A percentile compares a stretch with the other conserved stretches of the same genome.
Conservation (phyloP, 2,113 vertebrate genomes). For the Struthio camelus region DNA sequence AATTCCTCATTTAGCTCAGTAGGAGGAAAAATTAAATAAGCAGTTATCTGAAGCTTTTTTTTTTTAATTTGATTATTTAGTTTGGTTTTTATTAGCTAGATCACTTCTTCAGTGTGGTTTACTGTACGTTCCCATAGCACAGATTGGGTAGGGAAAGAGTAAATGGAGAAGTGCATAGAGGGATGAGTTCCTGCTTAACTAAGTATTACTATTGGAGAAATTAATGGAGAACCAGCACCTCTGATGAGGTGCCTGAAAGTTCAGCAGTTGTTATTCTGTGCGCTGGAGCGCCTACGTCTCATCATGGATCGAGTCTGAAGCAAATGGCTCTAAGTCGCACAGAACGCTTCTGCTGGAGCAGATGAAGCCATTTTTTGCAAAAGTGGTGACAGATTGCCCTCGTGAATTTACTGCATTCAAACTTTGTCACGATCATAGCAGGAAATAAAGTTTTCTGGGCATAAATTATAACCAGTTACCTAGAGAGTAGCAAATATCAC, state of each 20-base stretch:
- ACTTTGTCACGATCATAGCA: neutral
- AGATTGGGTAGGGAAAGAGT: neutral
- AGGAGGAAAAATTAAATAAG: neutral
- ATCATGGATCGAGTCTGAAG: neutral
- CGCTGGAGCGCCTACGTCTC: neutral
- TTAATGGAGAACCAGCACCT: fast-evolving
- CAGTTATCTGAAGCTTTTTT: neutral
- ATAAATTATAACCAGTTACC: neutral
- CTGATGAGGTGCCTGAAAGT: neutral
- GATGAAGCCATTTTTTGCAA: neutral
- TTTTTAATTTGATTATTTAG: neutral
- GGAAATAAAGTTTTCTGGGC: neutral
- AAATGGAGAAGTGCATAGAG: neutral
- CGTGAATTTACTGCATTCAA: neutral
- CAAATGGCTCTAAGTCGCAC: neutral
- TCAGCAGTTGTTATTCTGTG: neutral
- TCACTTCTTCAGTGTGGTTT: fast-evolving
- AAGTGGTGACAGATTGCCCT: neutral
- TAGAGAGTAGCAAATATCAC: neutral
- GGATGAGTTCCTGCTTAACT: neutral
- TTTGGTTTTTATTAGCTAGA: neutral
- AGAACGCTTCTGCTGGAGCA: neutral
- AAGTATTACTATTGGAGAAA: neutral
- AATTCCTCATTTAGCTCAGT: neutral
- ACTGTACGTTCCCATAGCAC: neutral